Evolutionary conservation across 2,797 vertebrate genomes (phyloP), one percentile per base, ranked within the genome.

Genomic region (Neoniphon sammara): DNA sequence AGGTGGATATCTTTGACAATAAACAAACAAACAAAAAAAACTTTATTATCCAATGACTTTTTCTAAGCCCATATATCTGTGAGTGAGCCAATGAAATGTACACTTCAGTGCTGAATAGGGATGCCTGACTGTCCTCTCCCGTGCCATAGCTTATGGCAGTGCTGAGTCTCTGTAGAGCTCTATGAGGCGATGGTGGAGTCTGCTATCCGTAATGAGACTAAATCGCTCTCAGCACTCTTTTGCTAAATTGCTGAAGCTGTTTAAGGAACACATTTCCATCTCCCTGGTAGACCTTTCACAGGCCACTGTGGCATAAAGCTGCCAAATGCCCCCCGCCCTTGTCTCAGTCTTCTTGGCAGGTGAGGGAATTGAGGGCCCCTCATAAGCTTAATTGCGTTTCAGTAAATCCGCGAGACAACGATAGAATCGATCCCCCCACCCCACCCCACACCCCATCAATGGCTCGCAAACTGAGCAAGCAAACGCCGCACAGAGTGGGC

Each of bases 221-320:
- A 75, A 80, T 60, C 53, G 57, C 62, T 73, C 73, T 62, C 78
- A 53, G 63, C 70, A 67, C 78, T 79, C 78, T 25, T 49, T 68
- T 57, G 66, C 54, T 84, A 80, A 84, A 84, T 81, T 67, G 77
- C 82, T 77, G 80, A 76, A 58, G 67, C 72, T 82, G 78, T 81
- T 85, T 69, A 76, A 73, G 67, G 71, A 80, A 73, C 70, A 77
- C 58, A 66, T 81, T 70, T 79, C 62, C 59, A 57, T 73, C 66
- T 79, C 55, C 73, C 73, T 60, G 52, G 70, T 47, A 75, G 73
- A 73, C 55, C 75, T 78, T 70, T 78, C 78, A 69, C 47, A 56
- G 74, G 77, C 72, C 62, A 55, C 65, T 73, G 74, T 54, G 60
- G 78, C 69, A 70, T 64, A 77, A 75, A 83, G 58, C 80, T 72